Evolutionary conservation across 2,888 invertebrate genomes (phyloP).

Genomic region (Acrobasis suavella): DNA sequence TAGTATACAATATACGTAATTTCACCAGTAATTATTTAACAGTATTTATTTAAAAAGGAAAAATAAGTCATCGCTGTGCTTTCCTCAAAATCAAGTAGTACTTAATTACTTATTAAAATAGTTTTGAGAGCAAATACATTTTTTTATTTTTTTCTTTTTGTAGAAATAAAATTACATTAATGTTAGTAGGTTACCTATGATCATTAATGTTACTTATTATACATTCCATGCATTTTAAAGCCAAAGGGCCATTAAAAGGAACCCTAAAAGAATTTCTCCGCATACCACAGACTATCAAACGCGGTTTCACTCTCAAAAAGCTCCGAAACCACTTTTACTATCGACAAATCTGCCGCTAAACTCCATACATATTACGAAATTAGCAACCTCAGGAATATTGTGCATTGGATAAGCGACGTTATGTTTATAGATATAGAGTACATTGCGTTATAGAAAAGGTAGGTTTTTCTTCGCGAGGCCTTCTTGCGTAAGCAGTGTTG

Average conservation of each 20-base stretch:
- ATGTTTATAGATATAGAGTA: conserved; percentile 7
- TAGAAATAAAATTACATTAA: no score
- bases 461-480: conserved; percentile 69
- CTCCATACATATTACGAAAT: conserved; percentile 33
- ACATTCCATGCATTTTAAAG: background rate
- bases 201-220: background rate
- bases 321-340: conserved; percentile 22
- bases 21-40: no score
- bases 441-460: conserved; percentile 53
- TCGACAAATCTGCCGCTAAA: conserved; percentile 20
- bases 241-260: conserved; percentile 1
- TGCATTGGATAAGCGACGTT: conserved; percentile 30
- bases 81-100: no score
- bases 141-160: no score
- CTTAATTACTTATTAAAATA: no score
- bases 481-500: conserved; percentile 76
- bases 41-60: no score
- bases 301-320: conserved; percentile 22
- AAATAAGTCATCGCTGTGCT: no score
- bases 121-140: no score
- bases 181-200: background rate
- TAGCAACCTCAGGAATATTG: conserved; percentile 34
- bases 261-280: conserved; percentile 7
- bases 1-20: no score
- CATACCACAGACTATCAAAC: conserved; percentile 17